Evolutionary conservation across 53 echinoderm and acorn worm genomes (phyloP).

Genomic region (Apostichopus leukothele): DNA sequence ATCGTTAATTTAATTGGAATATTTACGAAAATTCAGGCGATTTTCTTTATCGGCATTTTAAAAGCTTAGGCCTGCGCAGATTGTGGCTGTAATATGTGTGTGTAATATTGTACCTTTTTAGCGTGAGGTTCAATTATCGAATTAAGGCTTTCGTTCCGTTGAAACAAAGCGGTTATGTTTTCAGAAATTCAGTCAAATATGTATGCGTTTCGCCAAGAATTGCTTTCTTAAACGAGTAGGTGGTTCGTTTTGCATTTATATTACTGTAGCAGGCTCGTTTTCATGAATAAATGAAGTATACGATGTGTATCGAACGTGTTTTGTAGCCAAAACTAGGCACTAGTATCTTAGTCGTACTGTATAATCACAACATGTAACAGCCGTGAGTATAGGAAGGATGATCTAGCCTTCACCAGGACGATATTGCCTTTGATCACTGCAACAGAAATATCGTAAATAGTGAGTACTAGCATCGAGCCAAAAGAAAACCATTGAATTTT

Average conservation of each 20-base stretch:
- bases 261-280: background rate
- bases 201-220: background rate
- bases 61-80: slow-evolving; percentile 42
- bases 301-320: background rate
- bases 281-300: background rate
- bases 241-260: background rate
- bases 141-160: slow-evolving; percentile 24
- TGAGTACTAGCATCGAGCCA: too few species aligned
- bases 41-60: slow-evolving; percentile 43
- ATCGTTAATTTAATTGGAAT: slow-evolving; percentile 27
- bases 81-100: background rate
- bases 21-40: slow-evolving; percentile 18
- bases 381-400: too few species aligned
- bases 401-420: too few species aligned
- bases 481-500: too few species aligned
- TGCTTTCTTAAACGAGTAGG: background rate
- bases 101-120: background rate
- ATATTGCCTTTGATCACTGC: too few species aligned
- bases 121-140: slow-evolving; percentile 35
- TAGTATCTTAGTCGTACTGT: too few species aligned
- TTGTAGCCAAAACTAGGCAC: too few species aligned
- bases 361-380: too few species aligned
- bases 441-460: too few species aligned
- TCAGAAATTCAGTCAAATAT: background rate
- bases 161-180: slow-evolving; percentile 37